Percentiles rank a stretch among this genome's conserved stretches.
Evolutionary conservation across 2,797 vertebrate species (phyloP).

Genomic region (Ctenopoma kingsleyae): DNA sequence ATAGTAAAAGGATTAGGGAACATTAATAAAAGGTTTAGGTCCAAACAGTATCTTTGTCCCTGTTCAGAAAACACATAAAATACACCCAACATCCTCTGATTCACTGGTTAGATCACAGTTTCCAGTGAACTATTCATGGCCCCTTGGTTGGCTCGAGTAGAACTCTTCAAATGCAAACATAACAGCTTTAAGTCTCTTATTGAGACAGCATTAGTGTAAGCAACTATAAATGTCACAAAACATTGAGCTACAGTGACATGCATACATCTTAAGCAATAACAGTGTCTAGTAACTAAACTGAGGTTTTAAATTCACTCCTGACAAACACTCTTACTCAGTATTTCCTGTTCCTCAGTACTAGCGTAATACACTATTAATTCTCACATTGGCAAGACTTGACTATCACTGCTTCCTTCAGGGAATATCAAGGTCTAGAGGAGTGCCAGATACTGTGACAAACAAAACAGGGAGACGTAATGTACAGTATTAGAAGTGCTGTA

Average conservation of each 20-base stretch:
- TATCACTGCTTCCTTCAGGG: constrained; percentile 30
- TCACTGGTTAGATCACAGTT: background rate
- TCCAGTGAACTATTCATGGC: background rate
- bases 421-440: constrained; percentile 33
- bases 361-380: constrained; percentile 14
- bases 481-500: background rate
- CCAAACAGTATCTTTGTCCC: constrained; percentile 1
- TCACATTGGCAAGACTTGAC: constrained; percentile 17
- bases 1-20: constrained; percentile 37
- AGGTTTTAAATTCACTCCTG: background rate
- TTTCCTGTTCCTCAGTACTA: background rate
- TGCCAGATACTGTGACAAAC: constrained; percentile 23
- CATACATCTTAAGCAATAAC: constrained; percentile 1
- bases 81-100: constrained; percentile 1
- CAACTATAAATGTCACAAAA: background rate
- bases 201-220: background rate
- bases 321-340: background rate
- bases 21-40: constrained; percentile 38
- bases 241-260: background rate
- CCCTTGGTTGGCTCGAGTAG: constrained; percentile 9
- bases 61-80: background rate
- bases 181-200: constrained; percentile 17
- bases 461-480: constrained; percentile 14
- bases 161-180: constrained; percentile 19
- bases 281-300: background rate